Conservation (phyloP, 2,888 invertebrate species). For the Stegophylla sp. region DNA sequence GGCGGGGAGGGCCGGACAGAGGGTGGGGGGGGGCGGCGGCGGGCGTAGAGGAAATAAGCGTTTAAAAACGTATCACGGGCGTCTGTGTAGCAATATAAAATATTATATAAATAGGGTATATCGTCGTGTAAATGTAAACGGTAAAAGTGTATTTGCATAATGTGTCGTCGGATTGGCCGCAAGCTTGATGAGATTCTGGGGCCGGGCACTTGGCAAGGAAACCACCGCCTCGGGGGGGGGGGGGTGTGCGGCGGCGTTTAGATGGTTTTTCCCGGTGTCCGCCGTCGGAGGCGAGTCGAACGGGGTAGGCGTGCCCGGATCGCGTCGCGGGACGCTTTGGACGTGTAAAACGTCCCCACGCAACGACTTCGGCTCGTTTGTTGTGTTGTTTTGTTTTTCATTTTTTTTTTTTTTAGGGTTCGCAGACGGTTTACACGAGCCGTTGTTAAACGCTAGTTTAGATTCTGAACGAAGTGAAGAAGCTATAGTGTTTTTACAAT, state of each 20-base stretch:
- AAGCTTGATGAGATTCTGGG: conserved; percentile 43
- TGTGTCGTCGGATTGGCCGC: conserved; percentile 38
- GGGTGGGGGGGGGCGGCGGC: not conserved
- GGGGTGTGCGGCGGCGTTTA: not conserved
- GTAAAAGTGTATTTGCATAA: conserved; percentile 50
- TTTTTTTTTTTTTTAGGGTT: no score
- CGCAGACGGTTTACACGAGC: no score
- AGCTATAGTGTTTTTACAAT: no score
- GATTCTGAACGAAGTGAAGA: no score
- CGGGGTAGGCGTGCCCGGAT: conserved; percentile 13
- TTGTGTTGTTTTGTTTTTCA: not conserved
- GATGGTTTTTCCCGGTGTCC: not conserved
- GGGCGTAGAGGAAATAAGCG: conserved; percentile 12
- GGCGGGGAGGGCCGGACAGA: no score
- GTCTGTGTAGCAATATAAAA: not conserved
- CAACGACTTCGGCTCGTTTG: not conserved
- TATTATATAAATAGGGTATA: no score
- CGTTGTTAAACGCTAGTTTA: not conserved
- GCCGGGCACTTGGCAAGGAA: conserved; percentile 10
- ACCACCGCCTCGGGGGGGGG: conserved; percentile 14
- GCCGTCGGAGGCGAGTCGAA: not conserved
- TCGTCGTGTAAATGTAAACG: not conserved
- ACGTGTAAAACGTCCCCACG: not conserved
- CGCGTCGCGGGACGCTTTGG: not conserved
- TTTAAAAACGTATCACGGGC: conserved; percentile 54